Evolutionary conservation across 2,113 vertebrate genomes (phyloP).

Genomic region (Athene noctua): DNA sequence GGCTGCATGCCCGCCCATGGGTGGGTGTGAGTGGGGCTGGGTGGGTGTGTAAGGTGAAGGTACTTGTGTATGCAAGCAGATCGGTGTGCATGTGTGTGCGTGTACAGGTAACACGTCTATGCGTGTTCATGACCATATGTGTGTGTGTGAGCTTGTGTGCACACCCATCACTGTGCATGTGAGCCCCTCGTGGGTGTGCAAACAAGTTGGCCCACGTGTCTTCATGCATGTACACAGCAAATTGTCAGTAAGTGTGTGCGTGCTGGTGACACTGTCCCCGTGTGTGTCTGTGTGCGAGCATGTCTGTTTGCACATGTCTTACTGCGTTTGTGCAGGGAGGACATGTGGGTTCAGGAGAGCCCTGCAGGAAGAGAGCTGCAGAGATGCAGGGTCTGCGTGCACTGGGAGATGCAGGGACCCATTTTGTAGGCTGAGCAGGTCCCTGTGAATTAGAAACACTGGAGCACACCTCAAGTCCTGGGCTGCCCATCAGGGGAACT

Average conservation of each 20-base stretch:
- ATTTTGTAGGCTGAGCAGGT: neutral
- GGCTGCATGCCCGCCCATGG: rapidly evolving
- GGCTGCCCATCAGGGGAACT: neutral
- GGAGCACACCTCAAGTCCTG: neutral
- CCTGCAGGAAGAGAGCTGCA: neutral
- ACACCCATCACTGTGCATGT: rapidly evolving
- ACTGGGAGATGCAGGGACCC: neutral
- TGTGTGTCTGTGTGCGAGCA: rapidly evolving
- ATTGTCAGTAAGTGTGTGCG: no score
- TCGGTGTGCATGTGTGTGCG: rapidly evolving
- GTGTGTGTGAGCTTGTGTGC: neutral
- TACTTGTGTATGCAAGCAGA: neutral
- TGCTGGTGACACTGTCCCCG: rapidly evolving
- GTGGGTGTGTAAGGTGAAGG: neutral
- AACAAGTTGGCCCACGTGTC: rapidly evolving
- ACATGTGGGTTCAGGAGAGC: neutral
- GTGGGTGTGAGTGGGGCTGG: neutral
- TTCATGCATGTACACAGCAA: neutral
- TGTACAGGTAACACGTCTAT: neutral
- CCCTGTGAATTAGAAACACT: neutral
- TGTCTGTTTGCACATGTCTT: neutral
- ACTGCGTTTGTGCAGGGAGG: neutral
- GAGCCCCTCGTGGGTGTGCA: neutral
- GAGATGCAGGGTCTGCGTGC: neutral
- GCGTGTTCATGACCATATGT: rapidly evolving